A percentile compares a stretch with the other conserved stretches of the same genome.
phyloP scores from a whole-genome alignment of 2,797 vertebrate genomes.

The Discoglossus pictus region DNA sequence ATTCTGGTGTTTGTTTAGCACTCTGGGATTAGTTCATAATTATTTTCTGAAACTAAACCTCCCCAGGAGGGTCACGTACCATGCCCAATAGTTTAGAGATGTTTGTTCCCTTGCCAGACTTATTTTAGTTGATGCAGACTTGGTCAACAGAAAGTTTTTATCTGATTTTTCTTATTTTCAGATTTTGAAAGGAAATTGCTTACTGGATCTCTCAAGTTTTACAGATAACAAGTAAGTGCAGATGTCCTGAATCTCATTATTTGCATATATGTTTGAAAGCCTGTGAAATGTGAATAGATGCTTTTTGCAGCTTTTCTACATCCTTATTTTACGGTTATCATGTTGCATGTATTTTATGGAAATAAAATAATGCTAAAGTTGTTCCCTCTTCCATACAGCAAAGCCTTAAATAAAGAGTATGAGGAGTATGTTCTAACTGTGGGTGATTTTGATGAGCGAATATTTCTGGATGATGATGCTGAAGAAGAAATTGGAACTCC shows the following conservation, averaged over 20 bases:
- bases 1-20: too few relatives aligned
- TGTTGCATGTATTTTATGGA: not conserved
- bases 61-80: too few relatives aligned
- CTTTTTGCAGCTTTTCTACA: too few relatives aligned
- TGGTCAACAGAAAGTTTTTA: too few relatives aligned
- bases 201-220: constrained; percentile 88
- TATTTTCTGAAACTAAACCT: too few relatives aligned
- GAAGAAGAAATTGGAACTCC: constrained; percentile 96
- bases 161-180: constrained; percentile 62
- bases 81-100: too few relatives aligned
- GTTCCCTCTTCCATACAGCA: constrained; percentile 73
- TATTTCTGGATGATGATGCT: constrained; percentile 92
- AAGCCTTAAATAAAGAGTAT: constrained; percentile 92
- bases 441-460: constrained; percentile 96
- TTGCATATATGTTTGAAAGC: too few relatives aligned
- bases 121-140: too few relatives aligned
- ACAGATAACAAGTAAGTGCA: constrained; percentile 90
- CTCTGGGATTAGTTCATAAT: too few relatives aligned
- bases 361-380: not conserved
- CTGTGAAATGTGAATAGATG: too few relatives aligned
- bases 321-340: too few relatives aligned
- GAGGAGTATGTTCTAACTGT: constrained; percentile 94
- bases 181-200: constrained; percentile 89
- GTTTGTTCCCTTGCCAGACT: too few relatives aligned
- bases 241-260: not conserved